Conservation (phyloP, 2,888 invertebrate species). For the Lypha dubia region DNA sequence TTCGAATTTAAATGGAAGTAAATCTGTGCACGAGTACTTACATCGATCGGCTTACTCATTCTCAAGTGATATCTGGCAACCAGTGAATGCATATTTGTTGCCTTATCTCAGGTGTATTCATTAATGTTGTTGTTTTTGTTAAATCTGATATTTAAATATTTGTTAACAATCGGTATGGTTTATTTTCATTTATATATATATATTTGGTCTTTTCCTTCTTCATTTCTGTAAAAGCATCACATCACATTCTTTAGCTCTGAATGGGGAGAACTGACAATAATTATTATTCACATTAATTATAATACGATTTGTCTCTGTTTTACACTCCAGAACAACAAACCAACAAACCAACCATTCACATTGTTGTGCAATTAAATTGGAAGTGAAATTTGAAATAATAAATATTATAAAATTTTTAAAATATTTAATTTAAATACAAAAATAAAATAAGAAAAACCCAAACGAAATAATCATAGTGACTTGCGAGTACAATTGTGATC, state of each 20-base stretch:
- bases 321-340: neutral
- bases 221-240: slow-evolving; percentile 20
- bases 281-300: slow-evolving; percentile 47
- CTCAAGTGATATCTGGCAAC: slow-evolving; percentile 32
- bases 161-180: slow-evolving; percentile 31
- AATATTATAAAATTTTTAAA: slow-evolving; percentile 50
- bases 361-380: slow-evolving; percentile 49
- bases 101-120: neutral
- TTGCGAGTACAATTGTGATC: neutral
- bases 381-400: slow-evolving; percentile 46
- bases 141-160: slow-evolving; percentile 58
- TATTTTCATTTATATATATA: too few relatives aligned
- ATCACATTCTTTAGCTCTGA: slow-evolving; percentile 44
- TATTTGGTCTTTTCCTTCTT: neutral
- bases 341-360: neutral
- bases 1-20: slow-evolving; percentile 33
- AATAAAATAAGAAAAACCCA: slow-evolving; percentile 4
- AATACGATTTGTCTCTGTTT: slow-evolving; percentile 55
- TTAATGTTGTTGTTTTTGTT: slow-evolving; percentile 20
- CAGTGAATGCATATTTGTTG: slow-evolving; percentile 5
- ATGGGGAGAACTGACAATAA: slow-evolving; percentile 51
- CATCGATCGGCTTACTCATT: slow-evolving; percentile 43
- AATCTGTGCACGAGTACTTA: slow-evolving; percentile 8
- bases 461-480: slow-evolving; percentile 7
- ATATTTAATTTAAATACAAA: slow-evolving; percentile 42